phyloP scores from a whole-genome alignment of 2,888 invertebrate species.

The Spodoptera exigua region DNA sequence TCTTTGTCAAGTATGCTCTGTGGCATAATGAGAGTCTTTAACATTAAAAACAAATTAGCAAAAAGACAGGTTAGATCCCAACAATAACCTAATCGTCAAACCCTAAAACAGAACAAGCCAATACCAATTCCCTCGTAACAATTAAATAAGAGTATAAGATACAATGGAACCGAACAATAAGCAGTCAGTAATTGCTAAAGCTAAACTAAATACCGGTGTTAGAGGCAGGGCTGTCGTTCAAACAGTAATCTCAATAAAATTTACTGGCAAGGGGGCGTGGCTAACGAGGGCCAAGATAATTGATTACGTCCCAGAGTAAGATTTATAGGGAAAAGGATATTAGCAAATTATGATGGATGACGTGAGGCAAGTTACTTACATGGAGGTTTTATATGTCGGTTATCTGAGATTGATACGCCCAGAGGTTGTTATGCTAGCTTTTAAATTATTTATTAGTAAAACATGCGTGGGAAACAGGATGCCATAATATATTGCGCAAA shows the following conservation, averaged over 20 bases:
- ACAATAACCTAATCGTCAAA: no score
- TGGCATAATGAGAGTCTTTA: no score
- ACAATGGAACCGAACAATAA: no score
- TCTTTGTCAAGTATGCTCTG: no score
- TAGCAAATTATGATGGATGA: conserved; percentile 58
- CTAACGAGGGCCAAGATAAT: conserved; percentile 27
- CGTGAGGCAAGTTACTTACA: conserved; percentile 28
- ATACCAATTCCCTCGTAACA: no score
- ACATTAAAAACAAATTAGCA: no score
- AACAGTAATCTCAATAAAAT: conserved; percentile 25
- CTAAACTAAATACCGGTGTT: no score
- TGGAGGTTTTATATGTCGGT: conserved; percentile 17
- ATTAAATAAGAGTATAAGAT: no score
- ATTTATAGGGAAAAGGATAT: conserved; percentile 54
- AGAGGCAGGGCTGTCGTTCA: background rate
- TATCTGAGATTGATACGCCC: conserved; percentile 38
- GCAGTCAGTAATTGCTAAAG: no score
- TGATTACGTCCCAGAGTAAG: conserved; percentile 43
- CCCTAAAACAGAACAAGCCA: no score
- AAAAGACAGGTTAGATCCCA: no score
- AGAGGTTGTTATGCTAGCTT: conserved; percentile 19
- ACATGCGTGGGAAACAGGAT: background rate
- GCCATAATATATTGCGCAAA: no score
- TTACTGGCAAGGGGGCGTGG: conserved; percentile 28
- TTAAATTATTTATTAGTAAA: conserved; percentile 6